Evolutionary conservation across 2,888 invertebrate genomes (phyloP).

Genomic region (Callimorpha dominula): DNA sequence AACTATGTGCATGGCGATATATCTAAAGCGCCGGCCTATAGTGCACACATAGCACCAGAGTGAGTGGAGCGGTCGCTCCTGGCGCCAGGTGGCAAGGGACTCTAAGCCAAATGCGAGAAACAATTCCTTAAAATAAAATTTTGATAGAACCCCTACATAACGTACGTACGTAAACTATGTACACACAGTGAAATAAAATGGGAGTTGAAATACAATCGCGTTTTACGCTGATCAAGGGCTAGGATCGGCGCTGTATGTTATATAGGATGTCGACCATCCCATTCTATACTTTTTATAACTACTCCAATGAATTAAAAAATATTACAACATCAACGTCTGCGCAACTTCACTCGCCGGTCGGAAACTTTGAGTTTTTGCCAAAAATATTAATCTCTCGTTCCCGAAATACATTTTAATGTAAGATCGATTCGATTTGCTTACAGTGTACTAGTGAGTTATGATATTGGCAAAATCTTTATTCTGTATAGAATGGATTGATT

Average conservation of each 20-base stretch:
- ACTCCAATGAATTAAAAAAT: conserved; percentile 20
- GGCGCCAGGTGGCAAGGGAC: too few relatives aligned
- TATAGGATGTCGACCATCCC: conserved; percentile 4
- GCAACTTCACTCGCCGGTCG: conserved; percentile 48
- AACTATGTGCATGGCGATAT: neutral
- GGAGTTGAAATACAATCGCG: too few relatives aligned
- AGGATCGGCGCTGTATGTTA: too few relatives aligned
- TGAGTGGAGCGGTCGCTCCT: too few relatives aligned
- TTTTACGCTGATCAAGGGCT: too few relatives aligned
- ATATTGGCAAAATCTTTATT: conserved; percentile 32
- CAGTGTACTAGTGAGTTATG: conserved; percentile 51
- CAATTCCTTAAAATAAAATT: too few relatives aligned
- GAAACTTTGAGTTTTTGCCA: conserved; percentile 79
- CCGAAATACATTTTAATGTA: conserved; percentile 80
- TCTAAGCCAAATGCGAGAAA: too few relatives aligned
- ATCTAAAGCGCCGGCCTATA: neutral
- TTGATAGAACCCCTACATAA: too few relatives aligned
- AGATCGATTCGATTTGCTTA: conserved; percentile 74
- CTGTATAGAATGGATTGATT: conserved; percentile 1
- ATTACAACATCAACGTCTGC: conserved; percentile 34
- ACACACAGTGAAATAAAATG: too few relatives aligned
- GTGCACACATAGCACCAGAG: too few relatives aligned
- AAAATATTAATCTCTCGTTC: conserved; percentile 81
- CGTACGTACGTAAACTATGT: too few relatives aligned
- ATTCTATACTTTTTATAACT: conserved; percentile 12